Base-by-base conservation (phyloP, 2,888 invertebrate species). In the Leptopilina drosophilae region DNA sequence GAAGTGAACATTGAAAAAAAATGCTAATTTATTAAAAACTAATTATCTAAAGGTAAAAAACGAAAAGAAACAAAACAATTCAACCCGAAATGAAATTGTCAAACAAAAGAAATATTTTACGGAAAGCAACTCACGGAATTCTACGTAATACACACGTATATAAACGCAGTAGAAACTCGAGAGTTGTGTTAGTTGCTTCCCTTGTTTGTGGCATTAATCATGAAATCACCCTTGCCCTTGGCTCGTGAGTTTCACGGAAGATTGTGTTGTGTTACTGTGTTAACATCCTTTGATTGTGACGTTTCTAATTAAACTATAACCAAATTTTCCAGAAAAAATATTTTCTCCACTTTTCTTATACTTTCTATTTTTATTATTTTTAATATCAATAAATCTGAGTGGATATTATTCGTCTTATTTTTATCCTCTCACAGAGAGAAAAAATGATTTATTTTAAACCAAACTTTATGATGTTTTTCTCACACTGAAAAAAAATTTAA, bases 171-270 rank as follows among this genome's bases (percentile, higher is more conserved):
- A 66, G 20, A 12, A 33, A 20, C 4, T 59, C 53, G 62, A 77
- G 78, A 76, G 81, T 81, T 81, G 81, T 80, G 84, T 85, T 82
- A 82, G 84, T 85, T 77, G 80, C 78, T 78, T 20, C 82, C 80
- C 84, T 84, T 87, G 88, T 87, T 88, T 85, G 82, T 82, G 81
- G 81, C 87, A 88, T 88, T 87, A 88, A 88, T 88, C 88, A 87
- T 87, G 84, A 84, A 87, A 85, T 87, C 86, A 83, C 82, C 82
- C 83, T 83, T 81, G 81, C 82, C 78, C 82, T 75, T 77, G 76
- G 65, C 75, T 78, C 65, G 46, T 73, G 75, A 82, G 81, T 81
- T 83, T 77, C 81, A 82, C 81, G 84, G 83, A 80, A 86, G 85
- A 85, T 85, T 85, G 82, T 82, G 80, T 78, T 77, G 64, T 67